Evolutionary conservation across 64 coral and sea anemone species (phyloP).

Genomic region (Pachyseris speciosa): DNA sequence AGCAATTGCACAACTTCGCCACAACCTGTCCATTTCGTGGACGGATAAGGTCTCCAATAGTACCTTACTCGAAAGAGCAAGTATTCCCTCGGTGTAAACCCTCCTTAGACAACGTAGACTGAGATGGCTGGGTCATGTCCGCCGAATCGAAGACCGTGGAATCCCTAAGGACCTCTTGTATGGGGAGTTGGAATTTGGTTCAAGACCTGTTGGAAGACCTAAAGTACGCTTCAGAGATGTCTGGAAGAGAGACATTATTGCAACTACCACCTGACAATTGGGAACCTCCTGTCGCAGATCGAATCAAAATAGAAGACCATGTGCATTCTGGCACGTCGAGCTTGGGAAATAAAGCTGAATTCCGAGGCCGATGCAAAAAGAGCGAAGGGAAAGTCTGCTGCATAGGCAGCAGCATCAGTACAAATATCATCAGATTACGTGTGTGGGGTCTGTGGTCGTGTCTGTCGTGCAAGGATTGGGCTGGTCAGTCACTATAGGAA

Average conservation of each 20-base stretch:
- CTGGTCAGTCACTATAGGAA: neutral
- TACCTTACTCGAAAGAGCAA: neutral
- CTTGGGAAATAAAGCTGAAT: too few relatives aligned
- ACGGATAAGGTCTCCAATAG: neutral
- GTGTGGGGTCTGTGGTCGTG: slow-evolving; percentile 34
- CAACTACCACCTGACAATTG: too few relatives aligned
- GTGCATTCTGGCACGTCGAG: neutral
- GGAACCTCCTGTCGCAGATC: too few relatives aligned
- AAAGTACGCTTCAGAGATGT: neutral
- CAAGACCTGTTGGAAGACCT: neutral
- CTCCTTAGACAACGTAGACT: slow-evolving; percentile 4
- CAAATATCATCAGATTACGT: neutral
- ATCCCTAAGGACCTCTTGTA: neutral
- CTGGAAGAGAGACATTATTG: neutral
- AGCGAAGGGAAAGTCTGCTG: slow-evolving; percentile 11
- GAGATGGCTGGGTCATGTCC: slow-evolving; percentile 16
- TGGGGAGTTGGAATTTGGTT: neutral
- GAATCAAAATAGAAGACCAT: too few relatives aligned
- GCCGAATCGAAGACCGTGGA: neutral
- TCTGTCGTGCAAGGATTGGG: slow-evolving; percentile 5
- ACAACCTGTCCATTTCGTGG: neutral
- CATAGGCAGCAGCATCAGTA: slow-evolving; percentile 8
- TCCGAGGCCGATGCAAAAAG: slow-evolving; percentile 2
- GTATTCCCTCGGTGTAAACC: neutral
- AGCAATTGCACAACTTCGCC: neutral